These are phyloP conservation scores for Bos javanicus DNA, from an alignment of 2,113 vertebrate genomes.

Conservation along the genomic window DNA sequence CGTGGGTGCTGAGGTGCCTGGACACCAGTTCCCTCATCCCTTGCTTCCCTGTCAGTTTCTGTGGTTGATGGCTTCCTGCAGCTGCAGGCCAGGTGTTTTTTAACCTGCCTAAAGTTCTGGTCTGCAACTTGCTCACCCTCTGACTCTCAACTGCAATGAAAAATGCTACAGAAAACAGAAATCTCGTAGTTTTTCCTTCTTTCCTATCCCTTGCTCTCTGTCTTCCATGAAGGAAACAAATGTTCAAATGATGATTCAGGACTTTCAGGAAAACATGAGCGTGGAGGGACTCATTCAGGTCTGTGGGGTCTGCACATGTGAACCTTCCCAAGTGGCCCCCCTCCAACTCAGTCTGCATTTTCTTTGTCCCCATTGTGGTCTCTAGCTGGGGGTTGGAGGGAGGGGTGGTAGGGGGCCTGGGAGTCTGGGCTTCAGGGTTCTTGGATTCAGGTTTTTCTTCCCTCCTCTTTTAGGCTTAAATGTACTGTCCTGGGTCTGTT, in stretches of 20 bases:
- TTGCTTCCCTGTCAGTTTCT: background rate
- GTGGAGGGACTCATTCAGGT: background rate
- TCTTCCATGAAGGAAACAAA: background rate
- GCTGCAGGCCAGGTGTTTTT: background rate
- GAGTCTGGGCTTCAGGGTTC: background rate
- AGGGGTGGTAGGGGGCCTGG: background rate
- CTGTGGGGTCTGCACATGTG: background rate
- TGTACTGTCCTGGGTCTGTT: background rate
- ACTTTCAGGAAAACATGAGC: background rate
- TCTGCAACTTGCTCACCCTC: background rate
- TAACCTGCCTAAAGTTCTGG: background rate
- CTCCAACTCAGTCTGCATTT: background rate
- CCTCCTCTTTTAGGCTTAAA: background rate
- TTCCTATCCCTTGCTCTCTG: background rate
- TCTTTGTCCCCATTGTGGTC: background rate
- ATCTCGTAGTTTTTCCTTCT: background rate
- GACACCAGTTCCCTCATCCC: background rate
- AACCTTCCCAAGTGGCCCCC: background rate
- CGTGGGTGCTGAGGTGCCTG: accelerated
- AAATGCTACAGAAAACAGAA: background rate
- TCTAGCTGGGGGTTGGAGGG: background rate
- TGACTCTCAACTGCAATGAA: background rate
- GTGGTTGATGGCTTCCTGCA: background rate
- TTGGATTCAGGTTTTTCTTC: background rate
- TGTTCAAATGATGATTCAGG: background rate